phyloP scores from a whole-genome alignment of 2,113 vertebrate genomes.

The Delphinus delphis region DNA sequence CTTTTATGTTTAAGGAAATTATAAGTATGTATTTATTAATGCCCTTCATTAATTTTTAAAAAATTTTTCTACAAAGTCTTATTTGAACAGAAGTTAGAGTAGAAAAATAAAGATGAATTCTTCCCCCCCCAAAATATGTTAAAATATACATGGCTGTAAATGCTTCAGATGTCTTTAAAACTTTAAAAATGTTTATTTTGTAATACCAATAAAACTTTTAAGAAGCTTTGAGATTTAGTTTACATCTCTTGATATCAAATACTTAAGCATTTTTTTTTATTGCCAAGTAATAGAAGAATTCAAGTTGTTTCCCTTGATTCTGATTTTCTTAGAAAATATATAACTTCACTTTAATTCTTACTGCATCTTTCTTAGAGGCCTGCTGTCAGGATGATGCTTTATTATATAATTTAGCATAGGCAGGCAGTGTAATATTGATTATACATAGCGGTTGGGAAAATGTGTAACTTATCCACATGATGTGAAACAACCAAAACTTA shows the following conservation, averaged over 20 bases:
- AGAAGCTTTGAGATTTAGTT: neutral
- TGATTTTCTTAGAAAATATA: neutral
- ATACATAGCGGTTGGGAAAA: neutral
- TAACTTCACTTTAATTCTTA: neutral
- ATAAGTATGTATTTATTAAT: neutral
- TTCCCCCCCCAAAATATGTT: neutral
- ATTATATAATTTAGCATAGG: neutral
- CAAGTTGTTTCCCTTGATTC: neutral
- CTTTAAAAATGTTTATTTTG: neutral
- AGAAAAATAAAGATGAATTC: neutral
- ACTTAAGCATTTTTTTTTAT: slow-evolving; percentile 13
- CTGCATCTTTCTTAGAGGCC: neutral
- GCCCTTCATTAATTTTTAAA: neutral
- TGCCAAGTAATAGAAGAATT: slow-evolving; percentile 14
- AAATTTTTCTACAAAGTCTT: neutral
- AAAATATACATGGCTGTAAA: neutral
- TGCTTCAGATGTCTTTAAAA: neutral
- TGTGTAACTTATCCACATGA: neutral
- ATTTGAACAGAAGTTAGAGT: neutral
- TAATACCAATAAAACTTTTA: neutral
- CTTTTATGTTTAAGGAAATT: slow-evolving; percentile 39
- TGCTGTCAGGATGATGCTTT: neutral
- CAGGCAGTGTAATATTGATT: neutral
- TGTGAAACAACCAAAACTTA: neutral
- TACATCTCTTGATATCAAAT: neutral